Evolutionary conservation across 1,140 invertebrate genomes (phyloP).

Genomic region (Orius insidiosus): DNA sequence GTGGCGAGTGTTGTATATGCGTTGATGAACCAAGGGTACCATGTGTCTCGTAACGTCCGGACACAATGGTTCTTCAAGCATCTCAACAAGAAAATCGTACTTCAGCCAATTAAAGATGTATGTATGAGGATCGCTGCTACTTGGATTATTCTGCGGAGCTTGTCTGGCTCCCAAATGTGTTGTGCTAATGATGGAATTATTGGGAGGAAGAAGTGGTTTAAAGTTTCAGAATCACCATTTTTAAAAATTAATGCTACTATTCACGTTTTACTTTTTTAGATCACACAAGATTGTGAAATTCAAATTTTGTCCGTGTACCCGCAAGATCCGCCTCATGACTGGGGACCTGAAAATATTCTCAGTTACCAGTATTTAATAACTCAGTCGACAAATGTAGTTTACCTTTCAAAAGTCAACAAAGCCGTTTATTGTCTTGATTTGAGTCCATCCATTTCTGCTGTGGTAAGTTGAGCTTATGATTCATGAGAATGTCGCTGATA

Average conservation of each 20-base stretch:
- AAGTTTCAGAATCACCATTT: slow-evolving; percentile 4
- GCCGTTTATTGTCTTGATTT: slow-evolving; percentile 53
- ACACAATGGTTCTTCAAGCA: slow-evolving; percentile 58
- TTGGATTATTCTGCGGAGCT: background rate
- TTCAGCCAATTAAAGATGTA: slow-evolving; percentile 24
- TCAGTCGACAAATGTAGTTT: slow-evolving; percentile 18
- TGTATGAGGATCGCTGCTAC: background rate
- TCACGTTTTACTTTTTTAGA: slow-evolving; percentile 21
- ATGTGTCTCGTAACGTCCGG: slow-evolving; percentile 55
- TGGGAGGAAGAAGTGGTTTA: background rate
- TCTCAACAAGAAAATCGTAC: slow-evolving; percentile 40
- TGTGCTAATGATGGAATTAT: background rate
- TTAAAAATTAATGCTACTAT: background rate
- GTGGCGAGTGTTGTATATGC: slow-evolving; percentile 45
- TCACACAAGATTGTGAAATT: slow-evolving; percentile 34
- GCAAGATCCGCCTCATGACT: slow-evolving; percentile 29
- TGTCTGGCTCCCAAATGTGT: background rate
- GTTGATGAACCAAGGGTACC: slow-evolving; percentile 53
- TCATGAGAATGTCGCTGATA: background rate
- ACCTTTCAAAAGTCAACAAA: slow-evolving; percentile 24
- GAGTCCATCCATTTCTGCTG: slow-evolving; percentile 57
- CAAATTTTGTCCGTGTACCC: slow-evolving; percentile 47
- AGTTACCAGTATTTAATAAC: slow-evolving; percentile 30
- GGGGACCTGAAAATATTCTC: slow-evolving; percentile 33
- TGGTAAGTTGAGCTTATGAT: slow-evolving; percentile 23